Evolutionary conservation across 1,140 invertebrate genomes (phyloP).

Genomic region (Himalopsyche phryganea): DNA sequence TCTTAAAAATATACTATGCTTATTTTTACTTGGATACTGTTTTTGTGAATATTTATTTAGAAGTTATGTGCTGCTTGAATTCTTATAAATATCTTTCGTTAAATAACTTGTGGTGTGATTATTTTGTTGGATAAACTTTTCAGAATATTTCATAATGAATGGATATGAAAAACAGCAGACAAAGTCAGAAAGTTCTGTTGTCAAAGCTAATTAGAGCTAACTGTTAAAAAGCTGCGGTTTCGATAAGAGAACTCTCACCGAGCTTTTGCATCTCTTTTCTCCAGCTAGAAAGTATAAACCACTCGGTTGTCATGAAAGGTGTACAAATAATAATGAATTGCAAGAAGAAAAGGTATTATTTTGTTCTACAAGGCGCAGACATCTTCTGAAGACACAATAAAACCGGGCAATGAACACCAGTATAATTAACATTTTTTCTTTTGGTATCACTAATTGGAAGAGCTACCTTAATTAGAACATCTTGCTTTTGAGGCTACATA

Average conservation of each 20-base stretch:
- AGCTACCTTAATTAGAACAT: conserved; percentile 22
- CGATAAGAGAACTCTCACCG: conserved; percentile 1
- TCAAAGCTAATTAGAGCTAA: conserved; percentile 30
- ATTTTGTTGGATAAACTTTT: too few relatives aligned
- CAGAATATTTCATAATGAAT: neutral
- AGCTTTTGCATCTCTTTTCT: conserved; percentile 8
- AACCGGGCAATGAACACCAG: conserved; percentile 11
- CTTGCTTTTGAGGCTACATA: neutral
- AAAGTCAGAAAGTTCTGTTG: conserved; percentile 7
- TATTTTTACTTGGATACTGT: too few relatives aligned
- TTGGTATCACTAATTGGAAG: conserved; percentile 21
- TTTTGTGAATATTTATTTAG: too few relatives aligned
- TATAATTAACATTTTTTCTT: conserved; percentile 14
- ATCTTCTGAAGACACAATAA: conserved; percentile 27
- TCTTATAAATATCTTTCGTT: too few relatives aligned
- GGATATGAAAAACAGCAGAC: neutral
- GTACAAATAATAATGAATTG: conserved; percentile 27
- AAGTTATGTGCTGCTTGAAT: too few relatives aligned
- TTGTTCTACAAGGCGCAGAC: conserved; percentile 8
- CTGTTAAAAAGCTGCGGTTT: conserved; percentile 31
- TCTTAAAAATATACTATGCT: too few relatives aligned
- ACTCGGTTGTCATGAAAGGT: conserved; percentile 21
- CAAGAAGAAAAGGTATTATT: conserved; percentile 21
- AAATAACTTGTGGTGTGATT: too few relatives aligned
- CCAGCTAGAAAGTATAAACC: neutral